These are phyloP conservation scores for Xiphophorus hellerii DNA, from an alignment of 2,113 vertebrate species.

Conservation along the genomic window DNA sequence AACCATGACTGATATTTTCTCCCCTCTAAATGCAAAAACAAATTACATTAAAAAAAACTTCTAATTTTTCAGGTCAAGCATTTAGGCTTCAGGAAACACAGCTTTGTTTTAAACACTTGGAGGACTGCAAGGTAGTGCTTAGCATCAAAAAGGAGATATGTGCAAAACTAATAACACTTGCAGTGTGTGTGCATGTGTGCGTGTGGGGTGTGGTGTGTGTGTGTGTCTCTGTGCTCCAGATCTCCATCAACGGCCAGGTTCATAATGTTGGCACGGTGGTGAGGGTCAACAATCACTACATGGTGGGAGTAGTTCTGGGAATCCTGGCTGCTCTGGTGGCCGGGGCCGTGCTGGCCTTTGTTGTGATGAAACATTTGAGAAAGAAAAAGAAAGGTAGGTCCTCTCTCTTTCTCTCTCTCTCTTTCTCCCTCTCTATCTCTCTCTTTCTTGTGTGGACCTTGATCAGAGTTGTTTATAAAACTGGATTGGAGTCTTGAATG, in stretches of 20 bases:
- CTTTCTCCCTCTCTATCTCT: too few relatives aligned
- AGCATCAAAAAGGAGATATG: too few relatives aligned
- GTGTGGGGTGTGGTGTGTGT: too few relatives aligned
- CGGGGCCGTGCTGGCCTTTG: conserved; percentile 72
- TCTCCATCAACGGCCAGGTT: conserved; percentile 82
- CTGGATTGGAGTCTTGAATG: conserved; percentile 17
- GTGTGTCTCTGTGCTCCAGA: conserved; percentile 53
- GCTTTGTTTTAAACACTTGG: too few relatives aligned
- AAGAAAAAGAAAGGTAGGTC: conserved; percentile 83
- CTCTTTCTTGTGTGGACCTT: conserved; percentile 35
- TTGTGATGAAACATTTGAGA: conserved; percentile 80
- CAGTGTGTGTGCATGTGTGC: too few relatives aligned
- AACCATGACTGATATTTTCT: not conserved
- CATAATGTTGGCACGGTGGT: conserved; percentile 85
- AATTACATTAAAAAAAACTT: too few relatives aligned
- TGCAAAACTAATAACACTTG: too few relatives aligned
- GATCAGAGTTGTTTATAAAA: conserved; percentile 44
- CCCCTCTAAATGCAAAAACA: too few relatives aligned
- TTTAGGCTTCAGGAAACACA: too few relatives aligned
- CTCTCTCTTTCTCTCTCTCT: not conserved
- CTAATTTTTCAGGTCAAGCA: too few relatives aligned
- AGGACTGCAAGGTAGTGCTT: too few relatives aligned
- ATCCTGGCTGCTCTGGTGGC: conserved; percentile 80
- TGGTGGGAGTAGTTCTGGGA: conserved; percentile 83
- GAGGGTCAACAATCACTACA: conserved; percentile 74